phyloP scores from a whole-genome alignment of 2,113 vertebrate species.

The Ageneiosus marmoratus region DNA sequence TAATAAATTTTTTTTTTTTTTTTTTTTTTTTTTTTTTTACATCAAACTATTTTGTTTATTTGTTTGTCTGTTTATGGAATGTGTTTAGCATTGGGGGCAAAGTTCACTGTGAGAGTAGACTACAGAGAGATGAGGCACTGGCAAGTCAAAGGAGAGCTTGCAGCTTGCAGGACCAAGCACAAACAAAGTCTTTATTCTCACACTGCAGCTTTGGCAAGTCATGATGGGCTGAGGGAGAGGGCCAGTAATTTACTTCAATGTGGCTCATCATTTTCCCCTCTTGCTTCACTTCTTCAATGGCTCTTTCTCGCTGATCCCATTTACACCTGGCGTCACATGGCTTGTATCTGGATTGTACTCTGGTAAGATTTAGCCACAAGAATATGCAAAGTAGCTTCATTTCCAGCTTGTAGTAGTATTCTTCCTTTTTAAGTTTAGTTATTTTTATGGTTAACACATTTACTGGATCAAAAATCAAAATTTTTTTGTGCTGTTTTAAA shows the following conservation, averaged over 20 bases:
- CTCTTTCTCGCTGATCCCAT: neutral
- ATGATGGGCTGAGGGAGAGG: neutral
- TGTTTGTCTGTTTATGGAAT: slow-evolving; percentile 52
- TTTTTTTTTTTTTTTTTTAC: neutral
- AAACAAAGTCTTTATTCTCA: slow-evolving; percentile 32
- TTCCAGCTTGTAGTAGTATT: neutral
- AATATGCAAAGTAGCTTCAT: neutral
- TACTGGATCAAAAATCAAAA: neutral
- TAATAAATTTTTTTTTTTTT: slow-evolving; percentile 63
- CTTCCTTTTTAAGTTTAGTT: neutral
- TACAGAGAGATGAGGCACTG: slow-evolving; percentile 36
- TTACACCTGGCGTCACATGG: neutral
- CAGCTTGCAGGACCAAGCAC: slow-evolving; percentile 17
- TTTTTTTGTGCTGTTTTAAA: neutral
- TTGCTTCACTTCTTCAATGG: neutral
- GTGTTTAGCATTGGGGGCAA: slow-evolving; percentile 22
- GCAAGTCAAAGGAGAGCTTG: slow-evolving; percentile 20
- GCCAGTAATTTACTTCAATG: slow-evolving; percentile 22
- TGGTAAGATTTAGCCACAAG: neutral
- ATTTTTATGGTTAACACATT: neutral
- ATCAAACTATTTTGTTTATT: slow-evolving; percentile 55
- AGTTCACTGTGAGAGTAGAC: slow-evolving; percentile 24
- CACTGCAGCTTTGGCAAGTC: slow-evolving; percentile 15
- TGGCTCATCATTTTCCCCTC: neutral
- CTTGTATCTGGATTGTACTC: neutral